phyloP scores from a whole-genome alignment of 2,888 invertebrate species.

The Polydrusus tereticollis region DNA sequence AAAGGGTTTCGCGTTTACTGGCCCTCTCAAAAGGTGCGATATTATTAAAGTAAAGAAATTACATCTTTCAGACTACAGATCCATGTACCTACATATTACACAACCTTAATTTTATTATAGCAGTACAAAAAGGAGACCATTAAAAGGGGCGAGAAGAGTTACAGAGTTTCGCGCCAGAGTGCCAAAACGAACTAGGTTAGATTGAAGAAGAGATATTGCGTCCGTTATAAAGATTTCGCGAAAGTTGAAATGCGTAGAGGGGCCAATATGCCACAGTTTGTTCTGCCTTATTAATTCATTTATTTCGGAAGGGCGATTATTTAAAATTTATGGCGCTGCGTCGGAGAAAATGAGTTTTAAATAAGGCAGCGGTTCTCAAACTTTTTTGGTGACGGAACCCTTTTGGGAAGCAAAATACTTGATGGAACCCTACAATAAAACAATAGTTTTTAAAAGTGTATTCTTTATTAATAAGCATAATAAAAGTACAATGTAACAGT shows the following conservation, averaged over 20 bases:
- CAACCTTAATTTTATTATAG: too few species aligned
- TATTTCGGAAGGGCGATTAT: constrained; percentile 36
- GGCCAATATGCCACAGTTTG: constrained; percentile 35
- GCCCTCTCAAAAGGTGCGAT: background rate
- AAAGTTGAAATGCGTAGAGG: constrained; percentile 33
- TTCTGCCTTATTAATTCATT: constrained; percentile 42
- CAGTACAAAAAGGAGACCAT: background rate
- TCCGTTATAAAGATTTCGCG: constrained; percentile 31
- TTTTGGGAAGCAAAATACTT: too few species aligned
- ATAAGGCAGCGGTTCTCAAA: too few species aligned
- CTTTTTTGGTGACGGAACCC: too few species aligned
- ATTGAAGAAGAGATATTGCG: constrained; percentile 29
- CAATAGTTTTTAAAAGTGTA: too few species aligned
- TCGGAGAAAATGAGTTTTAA: constrained; percentile 18
- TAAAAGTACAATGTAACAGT: too few species aligned
- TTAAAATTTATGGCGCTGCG: constrained; percentile 36
- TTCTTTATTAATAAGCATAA: too few species aligned
- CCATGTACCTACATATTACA: too few species aligned
- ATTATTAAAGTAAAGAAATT: too few species aligned
- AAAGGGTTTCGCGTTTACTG: background rate
- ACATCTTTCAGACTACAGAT: too few species aligned
- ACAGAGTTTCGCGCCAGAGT: background rate
- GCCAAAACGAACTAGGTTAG: constrained; percentile 1
- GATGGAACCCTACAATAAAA: too few species aligned
- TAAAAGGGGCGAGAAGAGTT: too few species aligned